Base-by-base conservation (phyloP, 2,888 invertebrate genomes). In the Octodonta nipae region DNA sequence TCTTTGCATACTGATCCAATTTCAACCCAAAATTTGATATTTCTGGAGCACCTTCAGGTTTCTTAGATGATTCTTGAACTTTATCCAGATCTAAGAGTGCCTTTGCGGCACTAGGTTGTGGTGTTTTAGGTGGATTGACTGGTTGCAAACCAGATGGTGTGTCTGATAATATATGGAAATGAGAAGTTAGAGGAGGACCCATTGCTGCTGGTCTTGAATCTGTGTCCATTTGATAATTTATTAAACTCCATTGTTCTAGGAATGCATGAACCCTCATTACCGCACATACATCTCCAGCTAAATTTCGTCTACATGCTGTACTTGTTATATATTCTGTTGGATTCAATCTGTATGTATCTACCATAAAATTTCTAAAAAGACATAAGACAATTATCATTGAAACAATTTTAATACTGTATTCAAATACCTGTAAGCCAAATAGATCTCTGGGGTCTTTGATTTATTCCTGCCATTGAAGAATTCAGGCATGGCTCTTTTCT, bases 261-360 rank as follows among this genome's bases (percentile, higher is more conserved):
- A 98, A 96, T 8, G 95, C 93, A 62, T 99, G 98, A 2, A 96
- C 93, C 28, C 96, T 75, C 86, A 98, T 91, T 46, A 98, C 93
- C 33, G 95, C 93, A 63, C 96, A 98, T 15, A 98, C 95, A 64
- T 99, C 98, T 15, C 98, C 98, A 3, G 96, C 93, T 45, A 99
- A 68, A 67, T 99, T 99, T 30, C 98, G 75, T 10, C 96, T 73
- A 55, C 92, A 91, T 1, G 98, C 96, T 2, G 98, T 98, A 49
- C 89, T 89, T 1, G 98, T 96, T 43, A 99, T 75, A 58, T 99
- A 99, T 64, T 99, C 98, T 15, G 89, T 92, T 2, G 93, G 93
- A 68, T 93, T 93, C 42, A 85, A 63, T 15, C 98, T 78, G 63
- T 98, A 99, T 0, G 98, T 98, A 64, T 99, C 98, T 47, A 99